Conservation (phyloP, 1,140 invertebrate genomes). For the Aphaenogaster rudis region DNA sequence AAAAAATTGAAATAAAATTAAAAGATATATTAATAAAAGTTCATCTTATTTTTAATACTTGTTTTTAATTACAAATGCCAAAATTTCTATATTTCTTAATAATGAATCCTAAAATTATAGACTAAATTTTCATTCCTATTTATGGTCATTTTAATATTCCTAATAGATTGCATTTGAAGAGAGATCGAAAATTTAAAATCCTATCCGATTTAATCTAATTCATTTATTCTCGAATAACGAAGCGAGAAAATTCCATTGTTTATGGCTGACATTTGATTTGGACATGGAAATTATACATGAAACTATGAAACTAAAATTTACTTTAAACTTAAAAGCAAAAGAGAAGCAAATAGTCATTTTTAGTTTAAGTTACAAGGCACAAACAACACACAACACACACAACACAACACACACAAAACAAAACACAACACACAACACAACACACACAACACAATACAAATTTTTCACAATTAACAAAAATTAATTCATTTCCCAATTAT, state of each 20-base stretch:
- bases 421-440: no score
- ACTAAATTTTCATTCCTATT: background rate
- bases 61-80: background rate
- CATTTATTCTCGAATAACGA: background rate
- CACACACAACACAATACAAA: no score
- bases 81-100: background rate
- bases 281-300: background rate
- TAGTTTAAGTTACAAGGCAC: background rate
- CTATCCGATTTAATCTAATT: background rate
- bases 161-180: background rate
- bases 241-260: background rate
- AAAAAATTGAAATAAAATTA: background rate
- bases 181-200: conserved; percentile 11
- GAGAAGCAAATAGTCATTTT: background rate
- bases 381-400: no score
- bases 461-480: background rate
- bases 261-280: background rate
- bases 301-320: background rate
- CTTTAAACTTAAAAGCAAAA: background rate
- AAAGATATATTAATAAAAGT: background rate
- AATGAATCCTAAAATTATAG: background rate
- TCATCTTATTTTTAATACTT: background rate
- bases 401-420: no score
- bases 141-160: background rate
- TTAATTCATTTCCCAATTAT: background rate